A percentile compares a stretch with the other conserved stretches of the same genome.
These are phyloP conservation scores for Semotilus atromaculatus DNA, from an alignment of 2,797 vertebrate species.

Conservation along the genomic window DNA sequence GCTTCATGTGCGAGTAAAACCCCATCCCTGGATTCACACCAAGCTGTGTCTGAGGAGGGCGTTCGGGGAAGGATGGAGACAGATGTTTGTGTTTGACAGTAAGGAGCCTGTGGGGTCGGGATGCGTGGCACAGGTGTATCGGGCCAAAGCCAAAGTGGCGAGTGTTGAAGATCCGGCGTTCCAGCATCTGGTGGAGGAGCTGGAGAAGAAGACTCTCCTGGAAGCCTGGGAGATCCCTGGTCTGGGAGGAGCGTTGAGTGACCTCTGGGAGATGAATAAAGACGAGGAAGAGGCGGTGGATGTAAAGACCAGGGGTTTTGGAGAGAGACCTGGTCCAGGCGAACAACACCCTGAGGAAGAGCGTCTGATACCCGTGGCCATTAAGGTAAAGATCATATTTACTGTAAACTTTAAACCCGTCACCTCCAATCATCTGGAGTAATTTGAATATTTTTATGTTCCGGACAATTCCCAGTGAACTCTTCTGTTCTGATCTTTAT, in stretches of 20 bases:
- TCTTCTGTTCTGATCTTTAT: background rate
- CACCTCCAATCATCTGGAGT: background rate
- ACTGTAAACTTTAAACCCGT: background rate
- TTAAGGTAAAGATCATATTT: conserved; percentile 81
- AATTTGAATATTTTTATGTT: background rate
- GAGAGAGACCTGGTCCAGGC: conserved; percentile 4
- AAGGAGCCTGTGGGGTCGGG: conserved; percentile 90
- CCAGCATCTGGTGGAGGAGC: conserved; percentile 65
- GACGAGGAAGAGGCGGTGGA: conserved; percentile 52
- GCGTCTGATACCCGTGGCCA: conserved; percentile 84
- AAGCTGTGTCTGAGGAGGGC: conserved; percentile 81
- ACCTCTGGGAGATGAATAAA: conserved; percentile 66
- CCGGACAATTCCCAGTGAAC: background rate
- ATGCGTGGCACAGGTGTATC: conserved; percentile 94
- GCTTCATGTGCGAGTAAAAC: conserved; percentile 86
- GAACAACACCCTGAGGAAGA: conserved; percentile 57
- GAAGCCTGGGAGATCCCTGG: conserved; percentile 84
- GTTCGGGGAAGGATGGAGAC: conserved; percentile 86
- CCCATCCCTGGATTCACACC: conserved; percentile 90
- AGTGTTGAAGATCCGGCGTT: conserved; percentile 73
- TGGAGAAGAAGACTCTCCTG: conserved; percentile 71
- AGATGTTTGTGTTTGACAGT: conserved; percentile 81
- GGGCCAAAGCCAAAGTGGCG: conserved; percentile 80
- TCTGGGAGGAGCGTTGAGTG: conserved; percentile 67
- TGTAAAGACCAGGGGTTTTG: background rate